A percentile compares a stretch with the other conserved stretches of the same genome.
phyloP scores from a whole-genome alignment of 2,797 vertebrate species.

The Sebastes nivosus region DNA sequence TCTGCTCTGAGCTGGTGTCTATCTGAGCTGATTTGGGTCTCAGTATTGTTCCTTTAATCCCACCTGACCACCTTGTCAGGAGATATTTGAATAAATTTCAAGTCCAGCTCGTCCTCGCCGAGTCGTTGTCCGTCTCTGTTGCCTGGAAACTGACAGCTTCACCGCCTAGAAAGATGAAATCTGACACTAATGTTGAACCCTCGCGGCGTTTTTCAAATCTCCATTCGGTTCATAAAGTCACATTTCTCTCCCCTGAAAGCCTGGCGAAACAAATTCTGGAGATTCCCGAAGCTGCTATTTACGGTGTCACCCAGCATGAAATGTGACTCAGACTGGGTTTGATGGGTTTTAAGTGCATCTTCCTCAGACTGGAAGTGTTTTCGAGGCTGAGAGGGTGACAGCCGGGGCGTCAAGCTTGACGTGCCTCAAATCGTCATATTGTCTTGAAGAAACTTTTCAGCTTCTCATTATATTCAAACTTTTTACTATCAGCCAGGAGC shows the following conservation, averaged over 20 bases:
- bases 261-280: conserved; percentile 1
- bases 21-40: neutral
- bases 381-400: neutral
- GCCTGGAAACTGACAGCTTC: neutral
- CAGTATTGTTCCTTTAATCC: neutral
- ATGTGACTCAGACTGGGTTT: conserved; percentile 1
- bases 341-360: conserved; percentile 5
- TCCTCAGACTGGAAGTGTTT: neutral
- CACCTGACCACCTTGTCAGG: neutral
- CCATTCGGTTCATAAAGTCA: neutral
- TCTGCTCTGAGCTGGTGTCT: neutral
- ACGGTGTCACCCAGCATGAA: neutral
- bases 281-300: neutral
- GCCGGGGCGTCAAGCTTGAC: neutral
- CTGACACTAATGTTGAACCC: neutral
- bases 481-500: neutral
- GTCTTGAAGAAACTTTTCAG: conserved; percentile 7
- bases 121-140: neutral
- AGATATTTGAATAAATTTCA: neutral
- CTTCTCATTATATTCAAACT: conserved; percentile 23
- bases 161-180: neutral
- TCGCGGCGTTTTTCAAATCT: neutral
- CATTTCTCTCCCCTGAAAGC: neutral
- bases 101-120: neutral
- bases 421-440: neutral